Evolutionary conservation across 2,113 vertebrate genomes (phyloP).

Genomic region (Gallinago paraguaiae): DNA sequence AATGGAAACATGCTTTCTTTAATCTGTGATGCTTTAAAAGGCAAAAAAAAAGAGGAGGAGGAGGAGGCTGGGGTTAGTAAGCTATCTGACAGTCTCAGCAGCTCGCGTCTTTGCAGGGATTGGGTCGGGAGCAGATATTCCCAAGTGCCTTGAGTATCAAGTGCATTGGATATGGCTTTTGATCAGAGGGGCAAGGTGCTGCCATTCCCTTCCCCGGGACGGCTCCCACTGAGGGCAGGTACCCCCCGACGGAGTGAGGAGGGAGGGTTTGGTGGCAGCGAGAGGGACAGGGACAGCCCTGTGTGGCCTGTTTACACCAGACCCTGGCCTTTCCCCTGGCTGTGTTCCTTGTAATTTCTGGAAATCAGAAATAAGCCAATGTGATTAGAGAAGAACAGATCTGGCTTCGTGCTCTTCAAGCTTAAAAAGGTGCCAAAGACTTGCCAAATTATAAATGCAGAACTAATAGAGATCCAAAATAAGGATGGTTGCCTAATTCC

Average conservation of each 20-base stretch:
- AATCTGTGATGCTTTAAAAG: conserved; percentile 48
- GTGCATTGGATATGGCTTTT: neutral
- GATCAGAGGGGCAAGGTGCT: neutral
- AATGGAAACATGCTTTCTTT: neutral
- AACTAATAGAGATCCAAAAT: conserved; percentile 64
- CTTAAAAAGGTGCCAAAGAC: conserved; percentile 77
- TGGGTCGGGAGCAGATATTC: neutral
- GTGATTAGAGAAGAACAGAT: conserved; percentile 66
- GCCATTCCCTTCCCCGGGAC: neutral
- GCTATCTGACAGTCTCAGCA: conserved; percentile 45
- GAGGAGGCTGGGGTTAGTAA: neutral
- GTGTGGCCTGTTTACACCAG: neutral
- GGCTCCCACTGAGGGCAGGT: neutral
- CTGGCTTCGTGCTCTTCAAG: conserved; percentile 71
- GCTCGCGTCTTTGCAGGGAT: conserved; percentile 34
- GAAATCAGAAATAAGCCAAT: conserved; percentile 71
- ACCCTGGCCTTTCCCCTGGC: conserved; percentile 21
- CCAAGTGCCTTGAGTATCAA: neutral
- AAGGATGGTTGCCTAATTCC: conserved; percentile 36
- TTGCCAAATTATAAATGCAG: conserved; percentile 64
- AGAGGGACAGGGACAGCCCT: neutral
- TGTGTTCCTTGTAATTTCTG: conserved; percentile 66
- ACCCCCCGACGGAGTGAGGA: neutral
- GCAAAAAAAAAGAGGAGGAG: neutral
- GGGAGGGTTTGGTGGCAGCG: neutral